Base-by-base conservation (phyloP, 2,113 vertebrate species). In the Pachycephala philippinensis region DNA sequence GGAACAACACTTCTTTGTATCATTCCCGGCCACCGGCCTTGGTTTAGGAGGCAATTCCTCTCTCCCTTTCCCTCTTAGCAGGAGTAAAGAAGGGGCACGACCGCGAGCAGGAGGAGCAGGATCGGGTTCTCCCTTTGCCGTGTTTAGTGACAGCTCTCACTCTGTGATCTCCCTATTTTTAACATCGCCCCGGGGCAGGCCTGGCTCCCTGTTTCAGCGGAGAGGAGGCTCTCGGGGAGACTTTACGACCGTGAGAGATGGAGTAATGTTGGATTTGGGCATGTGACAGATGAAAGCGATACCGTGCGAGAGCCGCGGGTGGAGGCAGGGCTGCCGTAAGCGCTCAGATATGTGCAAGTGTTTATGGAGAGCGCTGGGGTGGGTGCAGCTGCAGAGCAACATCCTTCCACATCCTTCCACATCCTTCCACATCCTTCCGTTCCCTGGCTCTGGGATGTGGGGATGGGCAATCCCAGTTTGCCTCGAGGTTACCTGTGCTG, bases 161-260 rank as follows among this genome's bases (percentile, higher is more conserved):
- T 83, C 64, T 16, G 11, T 1, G 3, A 50, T 35, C 78, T 76
- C 45, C 63, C 84, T 87, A 56, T 90, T 96, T 91, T 96, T 95
- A 91, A 83, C 52, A 1, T 20, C 3, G 4, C 76, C 53, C 20
- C 13, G 13, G 57, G 82, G 22, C 92, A 74, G 70, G 45, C 68
- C 59, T 66, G 83, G 68, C 92, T 90, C 50, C 44, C 40, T 66
- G 63, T 76, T 60, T n/a, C 2, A 4, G 28, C 28, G 75, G 49
- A 37, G 81, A 21, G 23, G 35, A 71, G 83, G 39, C 83, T 64
- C 94, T 59, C 0, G 0, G 30, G 49, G 44, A 40, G 26, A 23
- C 7, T 92, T 78, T 47, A 13, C 7, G 21, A 11, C 33, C 6
- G 1, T 30, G 53, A 52, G 56, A 52, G 60, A 54, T 27, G 61